phyloP scores from a whole-genome alignment of 2,797 vertebrate genomes.

The Choloepus didactylus region DNA sequence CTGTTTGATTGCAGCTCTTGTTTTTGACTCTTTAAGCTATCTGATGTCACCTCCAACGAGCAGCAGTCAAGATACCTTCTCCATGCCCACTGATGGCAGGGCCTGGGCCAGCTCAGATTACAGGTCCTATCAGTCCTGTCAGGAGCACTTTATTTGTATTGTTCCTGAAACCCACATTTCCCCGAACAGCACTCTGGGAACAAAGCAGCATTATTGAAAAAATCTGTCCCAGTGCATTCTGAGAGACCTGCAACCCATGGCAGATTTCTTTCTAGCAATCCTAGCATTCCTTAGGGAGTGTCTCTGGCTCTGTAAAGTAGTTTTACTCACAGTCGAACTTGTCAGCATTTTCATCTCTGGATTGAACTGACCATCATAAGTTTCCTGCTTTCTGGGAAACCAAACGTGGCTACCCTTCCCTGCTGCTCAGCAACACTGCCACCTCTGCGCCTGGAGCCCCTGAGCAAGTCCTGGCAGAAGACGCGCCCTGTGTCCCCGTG shows the following conservation, averaged over 20 bases:
- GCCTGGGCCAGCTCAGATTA: slow-evolving; percentile 16
- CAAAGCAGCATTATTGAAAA: neutral
- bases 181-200: slow-evolving; percentile 5
- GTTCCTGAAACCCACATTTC: neutral
- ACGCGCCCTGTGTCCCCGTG: neutral
- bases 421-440: neutral
- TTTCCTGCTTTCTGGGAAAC: neutral
- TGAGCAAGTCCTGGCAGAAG: neutral
- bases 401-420: neutral
- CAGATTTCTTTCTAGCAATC: slow-evolving; percentile 20
- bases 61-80: neutral
- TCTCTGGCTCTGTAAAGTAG: neutral
- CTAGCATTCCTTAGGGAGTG: slow-evolving; percentile 12
- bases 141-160: slow-evolving; percentile 31
- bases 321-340: neutral
- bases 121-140: neutral
- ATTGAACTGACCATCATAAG: neutral
- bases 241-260: neutral
- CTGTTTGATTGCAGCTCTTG: slow-evolving; percentile 56
- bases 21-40: slow-evolving; percentile 39
- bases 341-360: neutral
- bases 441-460: neutral
- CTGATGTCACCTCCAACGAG: neutral
- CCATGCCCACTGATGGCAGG: neutral
- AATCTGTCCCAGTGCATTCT: neutral